Conservation (phyloP, 2,888 invertebrate genomes). For the Celastrina argiolus region DNA sequence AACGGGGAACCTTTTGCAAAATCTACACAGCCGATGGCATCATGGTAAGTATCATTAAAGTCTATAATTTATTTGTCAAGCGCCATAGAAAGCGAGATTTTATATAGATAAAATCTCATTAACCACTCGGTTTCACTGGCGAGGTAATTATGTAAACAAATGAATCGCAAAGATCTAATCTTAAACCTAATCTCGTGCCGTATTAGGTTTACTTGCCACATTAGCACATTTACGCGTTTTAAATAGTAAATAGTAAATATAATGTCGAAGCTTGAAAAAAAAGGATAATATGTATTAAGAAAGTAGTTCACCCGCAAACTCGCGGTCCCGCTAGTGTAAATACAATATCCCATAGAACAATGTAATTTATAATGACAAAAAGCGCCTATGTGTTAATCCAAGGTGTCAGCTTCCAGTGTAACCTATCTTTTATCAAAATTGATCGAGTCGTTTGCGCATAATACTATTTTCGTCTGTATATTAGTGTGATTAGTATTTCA, state of each 20-base stretch:
- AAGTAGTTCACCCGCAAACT: no score
- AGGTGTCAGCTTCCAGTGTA: no score
- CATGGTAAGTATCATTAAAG: not conserved
- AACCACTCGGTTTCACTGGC: not conserved
- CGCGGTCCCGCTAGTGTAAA: no score
- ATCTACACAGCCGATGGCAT: not conserved
- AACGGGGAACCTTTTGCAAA: not conserved
- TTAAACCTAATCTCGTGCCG: not conserved
- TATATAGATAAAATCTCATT: constrained; percentile 14
- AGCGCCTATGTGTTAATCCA: no score
- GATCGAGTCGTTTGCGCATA: no score
- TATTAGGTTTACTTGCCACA: not conserved
- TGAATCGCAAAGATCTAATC: constrained; percentile 7
- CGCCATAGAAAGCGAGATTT: constrained; percentile 10
- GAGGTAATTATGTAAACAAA: constrained; percentile 9
- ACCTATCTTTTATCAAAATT: no score
- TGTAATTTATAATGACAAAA: no score
- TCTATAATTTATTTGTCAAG: constrained; percentile 18
- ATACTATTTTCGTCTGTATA: no score
- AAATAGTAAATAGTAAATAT: no score
- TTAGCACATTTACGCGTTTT: not conserved
- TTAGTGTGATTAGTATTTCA: not conserved
- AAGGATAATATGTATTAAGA: no score
- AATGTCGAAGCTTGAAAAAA: no score
- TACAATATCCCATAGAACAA: no score